phyloP scores from a whole-genome alignment of 2,888 invertebrate species.

The Metallyticus violacea region DNA sequence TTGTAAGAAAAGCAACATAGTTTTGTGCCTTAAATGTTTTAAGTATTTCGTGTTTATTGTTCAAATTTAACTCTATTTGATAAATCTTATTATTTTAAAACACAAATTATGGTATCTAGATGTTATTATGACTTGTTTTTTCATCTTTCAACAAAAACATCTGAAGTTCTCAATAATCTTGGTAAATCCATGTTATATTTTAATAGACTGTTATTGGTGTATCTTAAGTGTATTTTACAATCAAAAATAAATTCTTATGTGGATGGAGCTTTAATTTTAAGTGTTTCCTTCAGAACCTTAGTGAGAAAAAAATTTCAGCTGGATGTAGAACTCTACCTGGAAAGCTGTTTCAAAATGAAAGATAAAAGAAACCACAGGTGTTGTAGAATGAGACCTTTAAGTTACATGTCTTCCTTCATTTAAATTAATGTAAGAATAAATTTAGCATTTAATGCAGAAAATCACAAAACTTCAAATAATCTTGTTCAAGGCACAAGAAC shows the following conservation, averaged over 20 bases:
- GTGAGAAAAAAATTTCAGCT: no score
- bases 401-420: no score
- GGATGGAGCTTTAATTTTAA: not conserved
- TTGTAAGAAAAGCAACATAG: constrained; percentile 17
- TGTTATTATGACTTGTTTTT: not conserved
- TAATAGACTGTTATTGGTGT: constrained; percentile 15
- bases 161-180: not conserved
- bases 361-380: no score
- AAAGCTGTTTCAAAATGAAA: no score
- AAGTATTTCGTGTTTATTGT: constrained; percentile 17
- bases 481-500: no score
- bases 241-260: constrained; percentile 5
- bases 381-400: no score
- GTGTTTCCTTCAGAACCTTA: not conserved
- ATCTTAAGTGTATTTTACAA: constrained; percentile 15
- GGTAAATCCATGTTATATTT: constrained; percentile 13
- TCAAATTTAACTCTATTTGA: not conserved
- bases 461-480: no score
- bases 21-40: constrained; percentile 26
- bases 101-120: not conserved
- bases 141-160: not conserved
- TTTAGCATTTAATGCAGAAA: no score
- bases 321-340: no score
- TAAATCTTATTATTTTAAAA: not conserved
- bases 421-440: no score